Evolutionary conservation across 1,140 invertebrate species (phyloP), one percentile per base, ranked within the genome.

Genomic region (Rhopalosiphum padi): DNA sequence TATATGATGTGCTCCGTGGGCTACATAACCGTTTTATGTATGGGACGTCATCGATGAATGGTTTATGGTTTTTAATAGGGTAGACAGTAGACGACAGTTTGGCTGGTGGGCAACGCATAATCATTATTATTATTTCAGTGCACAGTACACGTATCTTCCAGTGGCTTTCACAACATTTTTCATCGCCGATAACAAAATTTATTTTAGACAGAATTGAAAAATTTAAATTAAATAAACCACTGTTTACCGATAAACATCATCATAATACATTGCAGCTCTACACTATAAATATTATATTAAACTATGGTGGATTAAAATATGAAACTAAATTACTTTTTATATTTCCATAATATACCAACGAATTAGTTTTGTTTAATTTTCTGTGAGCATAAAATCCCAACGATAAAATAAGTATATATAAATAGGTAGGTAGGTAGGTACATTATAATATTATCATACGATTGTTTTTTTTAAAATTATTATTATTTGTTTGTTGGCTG

Each of bases 1-100:
- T 55, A 88, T 90, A 90, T 37, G 43, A 43, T 35, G 86, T 46
- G 22, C 18, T 87, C 46, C 86, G 88, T 90, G 88, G 53, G 53
- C 35, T 43, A 90, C n/a, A 90, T 35, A 90, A 90, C 53, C 5
- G 89, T 90, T 90, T 41, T 55, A 25, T 1, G 1, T 88, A 53
- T 11, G 43, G 85, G 25, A 21, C 46, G 30, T 87, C 46, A n/a
- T 87, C 43, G 85, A 87, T 87, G 85, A 87, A 87, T 87, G 85
- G 85, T 85, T 37, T 83, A 83, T 85, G 41, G 37, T 43, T 15
- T 86, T 46, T 2, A 87, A 87, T 21, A 0, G 43, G 41, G 9
- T 48, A 43, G 43, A 68, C 60, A 25, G 35, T 37, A 46, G 41
- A n/a, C 83, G 85, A 46, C 35, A 87, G 43, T 46, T 87, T 25